Base-by-base conservation (phyloP, 2,113 vertebrate genomes). In the Synchiropus splendidus region DNA sequence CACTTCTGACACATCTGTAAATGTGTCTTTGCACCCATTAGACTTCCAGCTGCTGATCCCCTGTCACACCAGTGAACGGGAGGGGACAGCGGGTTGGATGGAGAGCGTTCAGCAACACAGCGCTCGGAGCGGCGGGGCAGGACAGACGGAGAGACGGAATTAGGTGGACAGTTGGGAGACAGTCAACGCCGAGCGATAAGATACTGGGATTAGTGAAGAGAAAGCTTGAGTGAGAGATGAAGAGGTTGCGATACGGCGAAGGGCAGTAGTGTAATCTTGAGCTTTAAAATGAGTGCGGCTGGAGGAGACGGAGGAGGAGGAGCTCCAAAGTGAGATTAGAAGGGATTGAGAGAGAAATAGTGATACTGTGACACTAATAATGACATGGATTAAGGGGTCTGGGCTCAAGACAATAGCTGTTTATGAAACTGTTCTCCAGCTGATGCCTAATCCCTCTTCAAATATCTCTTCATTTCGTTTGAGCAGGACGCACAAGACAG, bases 241-340 rank as follows among this genome's bases (percentile, higher is more conserved):
- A 61, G 69, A 65, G 62, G 67, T 43, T 52, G 61, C 65, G 77
- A 79, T 77, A 69, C 2, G 43, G 45, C 62, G 71, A 67, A 67
- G 64, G 59, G 66, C 65, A 59, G 67, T 69, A 67, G 68, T 71
- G 60, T 80, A 82, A 80, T 82, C 73, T 72, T 27, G 31, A 61
- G 65, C 54, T 79, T 64, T 57, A 67, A 67, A 66, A 75, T 52
- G 58, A 75, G 51, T 53, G 53, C 54, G 14, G 42, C 65, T 46
- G 55, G 55, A 39, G 56, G 51, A 66, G 70, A 62, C 60, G 56
- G 48, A 14, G 48, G 51, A 46, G 16, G 43, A 8, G 45, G 70
- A 54, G 61, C 49, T 55, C 42, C 42, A 59, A 63, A 70, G 50
- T 67, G 57, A 70, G 75, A 78, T 77, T 78, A 70, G 42, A 33